Conservation (phyloP, 2,888 invertebrate genomes). For the Drosophila trichaetosa region DNA sequence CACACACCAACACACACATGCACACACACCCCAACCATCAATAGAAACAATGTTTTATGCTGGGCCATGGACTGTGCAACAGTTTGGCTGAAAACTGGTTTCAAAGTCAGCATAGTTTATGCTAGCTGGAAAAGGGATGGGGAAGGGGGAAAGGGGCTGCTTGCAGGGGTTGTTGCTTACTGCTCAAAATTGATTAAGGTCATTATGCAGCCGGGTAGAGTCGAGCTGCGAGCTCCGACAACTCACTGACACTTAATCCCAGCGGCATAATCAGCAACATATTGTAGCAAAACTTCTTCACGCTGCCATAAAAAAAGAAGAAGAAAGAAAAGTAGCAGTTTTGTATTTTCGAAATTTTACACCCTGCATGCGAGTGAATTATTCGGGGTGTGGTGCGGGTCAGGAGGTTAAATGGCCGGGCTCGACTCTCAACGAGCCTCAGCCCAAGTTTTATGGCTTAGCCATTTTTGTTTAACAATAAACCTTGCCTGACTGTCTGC, state of each 20-base stretch:
- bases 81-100: constrained; percentile 61
- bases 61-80: constrained; percentile 62
- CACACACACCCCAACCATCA: constrained; percentile 9
- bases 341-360: constrained; percentile 70
- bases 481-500: constrained; percentile 64
- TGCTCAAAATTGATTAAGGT: constrained; percentile 74
- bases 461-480: constrained; percentile 75
- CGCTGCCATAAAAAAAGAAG: constrained; percentile 57
- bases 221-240: constrained; percentile 36
- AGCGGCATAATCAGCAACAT: constrained; percentile 81
- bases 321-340: constrained; percentile 45
- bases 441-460: constrained; percentile 66
- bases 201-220: constrained; percentile 75
- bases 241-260: constrained; percentile 77
- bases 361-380: constrained; percentile 45
- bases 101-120: constrained; percentile 37
- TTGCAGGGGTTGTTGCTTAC: constrained; percentile 50
- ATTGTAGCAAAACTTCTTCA: constrained; percentile 78
- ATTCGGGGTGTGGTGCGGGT: constrained; percentile 3
- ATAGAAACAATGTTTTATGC: constrained; percentile 58
- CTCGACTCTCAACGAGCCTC: constrained; percentile 35
- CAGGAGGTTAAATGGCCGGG: constrained; percentile 63
- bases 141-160: not conserved
- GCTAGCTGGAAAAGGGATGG: not conserved
- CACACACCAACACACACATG: not conserved